Base-by-base conservation (phyloP, 1,140 invertebrate genomes). In the Philotrypesis tridentata region DNA sequence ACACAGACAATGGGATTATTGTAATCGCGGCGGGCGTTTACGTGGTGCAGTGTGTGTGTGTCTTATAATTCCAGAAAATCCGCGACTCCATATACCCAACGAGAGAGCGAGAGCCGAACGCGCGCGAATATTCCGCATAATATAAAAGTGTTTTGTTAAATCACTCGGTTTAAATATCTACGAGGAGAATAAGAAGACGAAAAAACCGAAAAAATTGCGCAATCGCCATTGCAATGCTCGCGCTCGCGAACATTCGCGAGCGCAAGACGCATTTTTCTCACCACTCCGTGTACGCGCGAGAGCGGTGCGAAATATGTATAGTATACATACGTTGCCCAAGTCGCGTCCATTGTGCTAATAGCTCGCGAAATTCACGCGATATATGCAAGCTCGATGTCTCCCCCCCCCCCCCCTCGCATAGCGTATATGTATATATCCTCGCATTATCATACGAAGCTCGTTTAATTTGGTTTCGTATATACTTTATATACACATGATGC, bases 251-350 rank as follows among this genome's bases (percentile, higher is more conserved):
- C n/a, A n/a, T n/a, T n/a, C n/a, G 37, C 37, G 48, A 6, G 17
- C 60, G 67, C 68, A 79, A 72, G 67, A 14, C 33, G 63, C 33
- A 72, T 63, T 79, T 43, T 79, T 79, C 78, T 79, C 70, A 79
- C 78, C 43, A n/a, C n/a, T n/a, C n/a, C n/a, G n/a, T n/a, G n/a
- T n/a, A n/a, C n/a, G n/a, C n/a, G n/a, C n/a, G n/a, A n/a, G n/a
- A n/a, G n/a, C n/a, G n/a, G n/a, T n/a, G n/a, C n/a, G n/a, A n/a
- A n/a, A n/a, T n/a, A n/a, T n/a, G n/a, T n/a, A n/a, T n/a, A n/a
- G n/a, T n/a, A n/a, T n/a, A n/a, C n/a, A n/a, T 8, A 48, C 55
- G 25, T 79, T 79, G 72, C 78, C n/a, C 40, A 79, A 71, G 23
- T n/a, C n/a, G n/a, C n/a, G n/a, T 11, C 61, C 33, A 73, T 29